Evolutionary conservation across 2,888 invertebrate genomes (phyloP).

Genomic region (Ochropleura plecta): DNA sequence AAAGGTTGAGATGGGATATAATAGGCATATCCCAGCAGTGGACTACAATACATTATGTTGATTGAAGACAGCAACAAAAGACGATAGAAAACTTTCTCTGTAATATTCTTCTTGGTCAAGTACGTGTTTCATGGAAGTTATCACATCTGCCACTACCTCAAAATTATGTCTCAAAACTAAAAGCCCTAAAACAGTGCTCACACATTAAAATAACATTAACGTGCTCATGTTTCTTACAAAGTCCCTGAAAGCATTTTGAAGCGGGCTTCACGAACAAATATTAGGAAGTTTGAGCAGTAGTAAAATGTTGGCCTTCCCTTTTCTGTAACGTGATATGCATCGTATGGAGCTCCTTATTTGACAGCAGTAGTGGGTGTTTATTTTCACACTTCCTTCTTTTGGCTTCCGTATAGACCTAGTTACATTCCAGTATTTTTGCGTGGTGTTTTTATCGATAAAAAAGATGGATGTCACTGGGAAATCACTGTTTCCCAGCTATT

Average conservation of each 20-base stretch:
- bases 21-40: neutral
- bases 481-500: neutral
- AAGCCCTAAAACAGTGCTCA: conserved; percentile 51
- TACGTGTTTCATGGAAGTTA: neutral
- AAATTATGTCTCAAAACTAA: conserved; percentile 40
- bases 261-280: conserved; percentile 58
- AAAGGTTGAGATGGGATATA: too few species aligned
- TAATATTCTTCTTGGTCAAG: neutral
- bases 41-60: neutral
- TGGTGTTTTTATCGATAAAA: neutral
- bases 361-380: conserved; percentile 25
- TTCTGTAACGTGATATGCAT: conserved; percentile 34
- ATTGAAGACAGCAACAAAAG: neutral
- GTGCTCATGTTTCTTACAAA: conserved; percentile 59
- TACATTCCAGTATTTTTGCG: neutral
- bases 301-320: conserved; percentile 45
- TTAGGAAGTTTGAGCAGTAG: conserved; percentile 44
- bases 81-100: neutral
- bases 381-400: conserved; percentile 38
- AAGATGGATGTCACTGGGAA: too few species aligned
- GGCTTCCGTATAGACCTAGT: neutral
- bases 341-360: conserved; percentile 28
- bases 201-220: conserved; percentile 71
- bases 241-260: conserved; percentile 57
- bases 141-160: conserved; percentile 8